Percentiles rank a stretch among this genome's conserved stretches.
Conservation (phyloP, 2,113 vertebrate species). For the Nipponia nippon region DNA sequence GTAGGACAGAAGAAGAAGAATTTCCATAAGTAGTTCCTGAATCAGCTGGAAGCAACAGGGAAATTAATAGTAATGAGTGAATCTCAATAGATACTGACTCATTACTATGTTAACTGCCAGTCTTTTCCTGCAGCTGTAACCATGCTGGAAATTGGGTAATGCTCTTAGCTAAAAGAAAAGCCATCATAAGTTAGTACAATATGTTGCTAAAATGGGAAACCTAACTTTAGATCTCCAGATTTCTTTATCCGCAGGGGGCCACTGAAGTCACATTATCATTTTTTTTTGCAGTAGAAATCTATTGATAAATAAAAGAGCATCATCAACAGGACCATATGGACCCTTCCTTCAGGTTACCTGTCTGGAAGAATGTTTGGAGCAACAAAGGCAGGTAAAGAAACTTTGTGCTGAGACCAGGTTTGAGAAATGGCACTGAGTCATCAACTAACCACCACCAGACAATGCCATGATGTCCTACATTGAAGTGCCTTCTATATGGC, state of each 20-base stretch:
- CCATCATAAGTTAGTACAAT: not conserved
- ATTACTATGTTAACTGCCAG: constrained; percentile 42
- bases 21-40: constrained; percentile 65
- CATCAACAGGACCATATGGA: not conserved
- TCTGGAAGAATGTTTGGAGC: not conserved
- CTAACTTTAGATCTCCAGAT: not conserved
- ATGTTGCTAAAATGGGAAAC: not conserved
- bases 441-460: not conserved
- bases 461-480: constrained; percentile 10
- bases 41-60: not conserved
- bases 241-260: not conserved
- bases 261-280: not conserved
- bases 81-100: constrained; percentile 48
- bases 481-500: not conserved
- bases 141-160: constrained; percentile 11
- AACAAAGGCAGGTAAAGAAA: not conserved
- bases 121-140: constrained; percentile 40
- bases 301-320: not conserved
- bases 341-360: not conserved
- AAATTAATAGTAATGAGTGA: constrained; percentile 56
- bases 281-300: not conserved
- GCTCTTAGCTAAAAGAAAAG: constrained; percentile 23
- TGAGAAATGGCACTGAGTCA: not conserved
- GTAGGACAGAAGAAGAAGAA: constrained; percentile 59
- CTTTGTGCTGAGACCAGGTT: not conserved